phyloP scores from a whole-genome alignment of 2,888 invertebrate species.

The Alloplasta piceator region DNA sequence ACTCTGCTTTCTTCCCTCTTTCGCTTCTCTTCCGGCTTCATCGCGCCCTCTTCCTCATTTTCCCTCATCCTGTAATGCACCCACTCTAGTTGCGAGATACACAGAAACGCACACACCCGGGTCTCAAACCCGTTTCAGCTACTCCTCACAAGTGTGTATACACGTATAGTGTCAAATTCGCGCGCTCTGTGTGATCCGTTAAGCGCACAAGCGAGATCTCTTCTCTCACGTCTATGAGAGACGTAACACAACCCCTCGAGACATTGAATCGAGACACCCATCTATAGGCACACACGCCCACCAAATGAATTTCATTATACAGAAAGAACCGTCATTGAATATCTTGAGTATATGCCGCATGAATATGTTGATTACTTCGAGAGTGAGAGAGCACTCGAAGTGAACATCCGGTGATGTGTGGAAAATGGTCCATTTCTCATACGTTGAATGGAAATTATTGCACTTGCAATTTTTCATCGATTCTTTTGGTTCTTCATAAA shows the following conservation, averaged over 20 bases:
- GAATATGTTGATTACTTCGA: slow-evolving; percentile 33
- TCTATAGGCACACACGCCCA: background rate
- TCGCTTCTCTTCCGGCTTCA: slow-evolving; percentile 51
- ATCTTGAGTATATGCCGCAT: slow-evolving; percentile 10
- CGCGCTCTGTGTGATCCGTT: slow-evolving; percentile 31
- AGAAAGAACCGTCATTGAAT: slow-evolving; percentile 11
- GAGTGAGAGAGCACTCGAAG: background rate
- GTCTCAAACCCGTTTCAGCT: slow-evolving; percentile 42
- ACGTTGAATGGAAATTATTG: too few species aligned
- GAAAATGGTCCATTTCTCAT: slow-evolving; percentile 7
- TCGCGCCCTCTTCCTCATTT: slow-evolving; percentile 29
- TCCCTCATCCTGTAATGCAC: slow-evolving; percentile 67
- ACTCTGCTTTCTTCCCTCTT: slow-evolving; percentile 16
- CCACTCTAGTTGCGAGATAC: slow-evolving; percentile 69
- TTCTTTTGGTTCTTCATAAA: too few species aligned
- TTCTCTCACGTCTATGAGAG: slow-evolving; percentile 10
- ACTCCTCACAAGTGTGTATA: background rate
- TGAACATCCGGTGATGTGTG: background rate
- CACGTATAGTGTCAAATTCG: slow-evolving; percentile 70
- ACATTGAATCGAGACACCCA: slow-evolving; percentile 19
- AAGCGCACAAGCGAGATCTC: slow-evolving; percentile 14
- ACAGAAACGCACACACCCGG: background rate
- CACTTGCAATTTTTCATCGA: too few species aligned
- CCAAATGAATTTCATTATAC: slow-evolving; percentile 44
- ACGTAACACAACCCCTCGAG: slow-evolving; percentile 21